Base-by-base conservation (phyloP, 35 echinoderm and acorn worm species). In the Apostichopus californicus region DNA sequence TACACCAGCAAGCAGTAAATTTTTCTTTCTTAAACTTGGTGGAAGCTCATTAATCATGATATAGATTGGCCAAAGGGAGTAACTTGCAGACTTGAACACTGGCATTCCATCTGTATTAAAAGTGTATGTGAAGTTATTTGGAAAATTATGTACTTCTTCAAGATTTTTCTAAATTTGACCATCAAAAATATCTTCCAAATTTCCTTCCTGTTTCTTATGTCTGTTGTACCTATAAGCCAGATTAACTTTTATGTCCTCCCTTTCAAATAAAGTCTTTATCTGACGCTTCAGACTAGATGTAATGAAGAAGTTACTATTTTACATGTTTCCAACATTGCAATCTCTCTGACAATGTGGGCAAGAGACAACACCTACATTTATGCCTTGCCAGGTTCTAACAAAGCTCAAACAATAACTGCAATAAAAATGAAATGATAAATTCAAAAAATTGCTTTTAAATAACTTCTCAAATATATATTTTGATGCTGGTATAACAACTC, bases 161-260 rank as follows among this genome's bases (percentile, higher is more conserved):
- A 73, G 83, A 12, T 61, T 61, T 58, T 87, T 21, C 72, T 20
- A 58, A 52, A 92, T 59, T 17, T 95, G 66, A 54, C 91, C 94
- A 92, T 92, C 84, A 92, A 78, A 95, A 80, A 91, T 94, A 92
- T 92, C 94, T 73, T 95, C 94, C 75, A 95, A 87, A 55, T 55
- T 81, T 57, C 79, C 85, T 57, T 57, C 61, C 10, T 75, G 56
- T 14, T 22, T 22, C 21, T 87, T 95, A 18, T 56, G 61, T 15
- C 93, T 78, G 9, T 55, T 55, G 9, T 81, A 11, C 56, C 79
- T 61, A 57, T 94, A 80, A 9, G 77, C 28, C 3, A 81, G 93
- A 85, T 90, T 94, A 2, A 53, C n/a, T 10, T 57, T 79, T 23
- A 92, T 92, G 9, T 92, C 81, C 54, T 78, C 52, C 54, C 6